These are phyloP conservation scores for Amphiura filiformis DNA, from an alignment of 35 echinoderm and acorn worm genomes.

Conservation along the genomic window DNA sequence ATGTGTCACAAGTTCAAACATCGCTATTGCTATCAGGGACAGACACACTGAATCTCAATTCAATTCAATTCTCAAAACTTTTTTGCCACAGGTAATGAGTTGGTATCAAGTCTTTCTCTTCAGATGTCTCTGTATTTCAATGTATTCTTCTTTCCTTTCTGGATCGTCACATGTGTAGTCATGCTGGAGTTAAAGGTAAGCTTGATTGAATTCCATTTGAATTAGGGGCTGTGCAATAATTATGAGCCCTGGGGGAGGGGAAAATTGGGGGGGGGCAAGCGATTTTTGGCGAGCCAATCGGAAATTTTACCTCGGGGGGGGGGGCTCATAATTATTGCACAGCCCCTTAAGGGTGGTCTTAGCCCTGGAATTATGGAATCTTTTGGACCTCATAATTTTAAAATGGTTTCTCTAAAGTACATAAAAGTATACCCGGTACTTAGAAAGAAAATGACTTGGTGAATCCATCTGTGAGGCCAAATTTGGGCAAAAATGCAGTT, in stretches of 20 bases:
- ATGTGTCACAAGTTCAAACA: not conserved
- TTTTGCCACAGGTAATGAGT: slow-evolving; percentile 68
- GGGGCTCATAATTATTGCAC: too few relatives aligned
- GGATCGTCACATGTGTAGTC: slow-evolving; percentile 70
- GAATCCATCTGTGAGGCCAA: too few relatives aligned
- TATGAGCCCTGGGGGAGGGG: too few relatives aligned
- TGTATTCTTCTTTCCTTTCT: slow-evolving; percentile 92
- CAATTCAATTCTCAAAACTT: not conserved
- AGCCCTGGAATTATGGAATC: too few relatives aligned
- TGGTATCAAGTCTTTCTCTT: slow-evolving; percentile 82
- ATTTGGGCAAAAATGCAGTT: too few relatives aligned
- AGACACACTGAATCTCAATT: not conserved
- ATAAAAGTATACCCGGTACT: not conserved
- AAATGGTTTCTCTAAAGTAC: not conserved
- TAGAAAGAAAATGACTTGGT: not conserved
- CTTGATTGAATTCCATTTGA: too few relatives aligned
- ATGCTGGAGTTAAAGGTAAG: slow-evolving; percentile 86
- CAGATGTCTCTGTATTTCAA: slow-evolving; percentile 97
- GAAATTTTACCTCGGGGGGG: too few relatives aligned
- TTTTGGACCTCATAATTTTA: too few relatives aligned
- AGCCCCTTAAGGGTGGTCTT: too few relatives aligned
- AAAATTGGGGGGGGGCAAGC: too few relatives aligned
- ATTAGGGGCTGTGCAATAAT: too few relatives aligned
- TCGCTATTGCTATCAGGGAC: not conserved
- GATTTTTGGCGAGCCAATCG: too few relatives aligned